Conservation (phyloP, 1,140 invertebrate genomes). For the Bombus confusus region DNA sequence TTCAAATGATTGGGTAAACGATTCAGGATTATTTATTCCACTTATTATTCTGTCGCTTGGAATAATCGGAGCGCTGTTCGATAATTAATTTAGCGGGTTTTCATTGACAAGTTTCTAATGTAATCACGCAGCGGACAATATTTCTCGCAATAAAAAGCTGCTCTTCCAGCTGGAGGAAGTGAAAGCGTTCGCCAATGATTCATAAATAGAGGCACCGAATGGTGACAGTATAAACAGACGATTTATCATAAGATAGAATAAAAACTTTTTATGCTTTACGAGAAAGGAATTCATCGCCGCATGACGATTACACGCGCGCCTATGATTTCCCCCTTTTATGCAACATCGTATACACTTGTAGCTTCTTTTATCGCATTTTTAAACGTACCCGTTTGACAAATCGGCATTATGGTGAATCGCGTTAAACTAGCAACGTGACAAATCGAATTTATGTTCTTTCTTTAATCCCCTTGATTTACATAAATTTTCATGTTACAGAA, state of each 20-base stretch:
- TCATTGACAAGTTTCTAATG: background rate
- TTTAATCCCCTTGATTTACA: background rate
- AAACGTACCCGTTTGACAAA: background rate
- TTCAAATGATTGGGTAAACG: background rate
- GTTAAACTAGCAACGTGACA: background rate
- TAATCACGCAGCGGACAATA: background rate
- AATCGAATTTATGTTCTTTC: background rate
- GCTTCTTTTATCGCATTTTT: background rate
- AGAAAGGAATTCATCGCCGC: conserved; percentile 12
- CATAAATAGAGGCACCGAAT: conserved; percentile 1
- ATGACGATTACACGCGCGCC: background rate
- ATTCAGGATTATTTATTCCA: background rate
- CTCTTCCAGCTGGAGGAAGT: background rate
- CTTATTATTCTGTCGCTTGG: background rate
- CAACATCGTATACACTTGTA: background rate
- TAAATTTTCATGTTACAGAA: background rate
- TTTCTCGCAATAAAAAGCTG: background rate
- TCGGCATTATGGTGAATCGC: background rate
- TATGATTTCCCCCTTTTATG: background rate
- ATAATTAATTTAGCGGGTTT: background rate
- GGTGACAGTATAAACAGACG: conserved; percentile 21
- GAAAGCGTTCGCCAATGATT: conserved; percentile 14
- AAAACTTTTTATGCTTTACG: background rate
- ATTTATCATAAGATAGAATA: background rate
- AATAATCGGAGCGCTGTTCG: background rate